A percentile compares a stretch with the other conserved stretches of the same genome.
These are phyloP conservation scores for Piliocolobus tephrosceles DNA, from an alignment of 2,113 vertebrate species.

Conservation along the genomic window DNA sequence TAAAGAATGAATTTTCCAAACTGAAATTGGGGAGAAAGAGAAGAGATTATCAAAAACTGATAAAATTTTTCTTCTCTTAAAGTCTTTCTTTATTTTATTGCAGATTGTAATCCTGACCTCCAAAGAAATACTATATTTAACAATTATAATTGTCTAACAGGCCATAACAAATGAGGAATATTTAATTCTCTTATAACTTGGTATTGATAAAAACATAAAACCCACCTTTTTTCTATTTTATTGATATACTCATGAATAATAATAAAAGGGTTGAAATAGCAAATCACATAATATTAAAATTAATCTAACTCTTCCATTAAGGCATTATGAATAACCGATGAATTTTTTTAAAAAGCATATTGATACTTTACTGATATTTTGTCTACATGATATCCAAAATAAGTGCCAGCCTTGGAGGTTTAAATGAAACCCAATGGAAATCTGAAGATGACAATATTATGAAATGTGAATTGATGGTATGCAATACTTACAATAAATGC, in stretches of 20 bases:
- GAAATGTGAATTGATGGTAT: not conserved
- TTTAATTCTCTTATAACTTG: not conserved
- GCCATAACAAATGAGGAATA: not conserved
- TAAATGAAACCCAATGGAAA: not conserved
- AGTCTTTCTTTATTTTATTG: not conserved
- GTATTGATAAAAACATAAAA: constrained; percentile 21
- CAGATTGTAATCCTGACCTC: not conserved
- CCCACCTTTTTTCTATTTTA: not conserved
- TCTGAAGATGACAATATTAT: not conserved
- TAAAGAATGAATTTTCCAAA: not conserved
- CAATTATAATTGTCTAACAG: not conserved
- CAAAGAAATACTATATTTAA: not conserved
- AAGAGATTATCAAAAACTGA: not conserved
- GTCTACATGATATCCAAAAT: not conserved
- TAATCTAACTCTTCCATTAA: not conserved
- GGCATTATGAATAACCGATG: not conserved
- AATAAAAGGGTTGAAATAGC: not conserved
- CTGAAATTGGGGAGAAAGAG: not conserved
- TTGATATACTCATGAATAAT: not conserved
- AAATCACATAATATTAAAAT: constrained; percentile 9
- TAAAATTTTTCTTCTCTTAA: not conserved
- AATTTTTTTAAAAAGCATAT: not conserved
- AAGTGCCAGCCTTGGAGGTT: not conserved
- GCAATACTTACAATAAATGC: not conserved
- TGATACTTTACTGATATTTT: constrained; percentile 3